A percentile compares a stretch with the other conserved stretches of the same genome.
These are phyloP conservation scores for Umimayanthus kanabou DNA, from an alignment of 92 coral and sea anemone species.

Conservation along the genomic window DNA sequence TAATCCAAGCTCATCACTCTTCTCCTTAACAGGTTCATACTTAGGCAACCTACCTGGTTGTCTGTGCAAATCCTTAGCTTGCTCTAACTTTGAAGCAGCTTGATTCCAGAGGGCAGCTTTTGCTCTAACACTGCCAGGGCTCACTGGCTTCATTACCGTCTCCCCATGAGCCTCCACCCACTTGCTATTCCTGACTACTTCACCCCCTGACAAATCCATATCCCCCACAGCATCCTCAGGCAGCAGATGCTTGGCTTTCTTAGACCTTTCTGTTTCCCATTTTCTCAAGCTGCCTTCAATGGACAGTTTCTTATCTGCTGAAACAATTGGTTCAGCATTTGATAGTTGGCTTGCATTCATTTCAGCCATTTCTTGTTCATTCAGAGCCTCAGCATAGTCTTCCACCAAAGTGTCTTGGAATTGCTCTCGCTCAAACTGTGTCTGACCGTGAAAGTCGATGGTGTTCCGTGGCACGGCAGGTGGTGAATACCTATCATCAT, in stretches of 20 bases:
- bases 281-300: neutral
- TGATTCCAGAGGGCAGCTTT: conserved; percentile 37
- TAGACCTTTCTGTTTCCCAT: neutral
- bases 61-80: neutral
- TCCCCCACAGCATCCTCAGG: neutral
- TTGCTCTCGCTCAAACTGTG: conserved; percentile 71
- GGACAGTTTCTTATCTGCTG: neutral
- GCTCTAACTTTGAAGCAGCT: conserved; percentile 1
- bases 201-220: neutral
- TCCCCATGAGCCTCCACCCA: conserved; percentile 38
- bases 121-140: conserved; percentile 42
- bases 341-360: conserved; percentile 36
- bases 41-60: neutral
- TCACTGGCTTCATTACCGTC: neutral
- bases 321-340: conserved; percentile 20
- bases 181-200: conserved; percentile 29
- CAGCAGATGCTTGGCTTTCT: neutral
- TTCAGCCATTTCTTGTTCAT: conserved; percentile 37
- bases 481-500: conserved; percentile 57
- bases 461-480: conserved; percentile 60
- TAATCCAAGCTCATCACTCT: neutral
- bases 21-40: conserved; percentile 11
- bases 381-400: conserved; percentile 37
- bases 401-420: conserved; percentile 72
- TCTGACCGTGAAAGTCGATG: conserved; percentile 61